Percentiles rank a stretch among this genome's conserved stretches.
Evolutionary conservation across 2,113 vertebrate species (phyloP).

Genomic region (Thryonomys swinderianus): DNA sequence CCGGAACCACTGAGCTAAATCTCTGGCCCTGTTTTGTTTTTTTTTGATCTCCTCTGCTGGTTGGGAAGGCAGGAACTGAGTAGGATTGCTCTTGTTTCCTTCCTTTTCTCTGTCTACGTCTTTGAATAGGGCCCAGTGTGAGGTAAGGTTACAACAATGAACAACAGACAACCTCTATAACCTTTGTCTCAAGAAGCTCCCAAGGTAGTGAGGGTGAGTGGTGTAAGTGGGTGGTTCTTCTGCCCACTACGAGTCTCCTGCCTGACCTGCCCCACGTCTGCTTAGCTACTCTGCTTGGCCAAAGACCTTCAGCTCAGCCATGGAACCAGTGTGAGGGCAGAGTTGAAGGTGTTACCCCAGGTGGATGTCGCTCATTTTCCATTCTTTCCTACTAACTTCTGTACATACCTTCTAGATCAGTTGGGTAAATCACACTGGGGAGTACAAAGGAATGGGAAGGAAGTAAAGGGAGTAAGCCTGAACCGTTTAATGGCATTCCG

Average conservation of each 20-base stretch:
- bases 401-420: not conserved
- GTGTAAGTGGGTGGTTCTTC: not conserved
- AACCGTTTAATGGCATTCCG: not conserved
- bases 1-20: too few species aligned
- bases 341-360: not conserved
- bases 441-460: not conserved
- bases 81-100: not conserved
- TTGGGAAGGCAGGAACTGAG: not conserved
- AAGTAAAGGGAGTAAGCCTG: conserved; percentile 22
- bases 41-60: not conserved
- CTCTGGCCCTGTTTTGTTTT: too few species aligned
- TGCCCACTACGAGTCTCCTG: not conserved
- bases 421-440: not conserved
- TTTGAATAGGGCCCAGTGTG: not conserved
- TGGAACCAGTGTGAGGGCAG: not conserved
- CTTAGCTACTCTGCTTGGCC: not conserved
- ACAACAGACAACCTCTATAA: too few species aligned
- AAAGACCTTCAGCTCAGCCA: not conserved
- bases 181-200: not conserved
- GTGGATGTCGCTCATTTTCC: not conserved
- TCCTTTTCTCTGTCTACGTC: not conserved
- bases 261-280: not conserved
- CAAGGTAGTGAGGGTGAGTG: not conserved
- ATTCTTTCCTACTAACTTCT: not conserved
- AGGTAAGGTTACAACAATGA: not conserved